Conservation (phyloP, 1,140 invertebrate genomes). For the Pemphigus obesinymphae region DNA sequence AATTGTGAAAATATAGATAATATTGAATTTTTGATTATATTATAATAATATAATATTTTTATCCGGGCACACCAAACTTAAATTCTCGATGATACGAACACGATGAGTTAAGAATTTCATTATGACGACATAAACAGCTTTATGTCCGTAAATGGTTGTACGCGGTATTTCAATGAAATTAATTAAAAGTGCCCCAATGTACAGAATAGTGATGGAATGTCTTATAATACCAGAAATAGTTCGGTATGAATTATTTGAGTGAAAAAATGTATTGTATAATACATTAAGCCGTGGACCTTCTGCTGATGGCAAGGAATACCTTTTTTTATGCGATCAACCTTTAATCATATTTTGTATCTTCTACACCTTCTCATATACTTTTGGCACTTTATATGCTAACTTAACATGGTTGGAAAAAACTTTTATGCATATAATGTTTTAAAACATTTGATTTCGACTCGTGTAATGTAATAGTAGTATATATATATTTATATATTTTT, state of each 20-base stretch:
- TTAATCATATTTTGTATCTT: too few species aligned
- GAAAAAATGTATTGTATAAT: not conserved
- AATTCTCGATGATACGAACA: not conserved
- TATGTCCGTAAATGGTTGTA: not conserved
- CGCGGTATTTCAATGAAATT: not conserved
- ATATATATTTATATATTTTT: too few species aligned
- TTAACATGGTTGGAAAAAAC: too few species aligned
- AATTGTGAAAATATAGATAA: not conserved
- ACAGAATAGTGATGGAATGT: not conserved
- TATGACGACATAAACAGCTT: not conserved
- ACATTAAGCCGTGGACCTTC: too few species aligned
- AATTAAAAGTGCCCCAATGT: not conserved
- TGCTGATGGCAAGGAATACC: too few species aligned
- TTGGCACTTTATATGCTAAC: too few species aligned
- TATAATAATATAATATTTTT: too few species aligned
- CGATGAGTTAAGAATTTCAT: slow-evolving; percentile 17
- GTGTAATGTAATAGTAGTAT: too few species aligned
- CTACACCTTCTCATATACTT: too few species aligned
- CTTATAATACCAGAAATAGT: not conserved
- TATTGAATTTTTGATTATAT: not conserved
- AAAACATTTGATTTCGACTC: too few species aligned
- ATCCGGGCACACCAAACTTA: not conserved
- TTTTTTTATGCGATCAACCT: too few species aligned
- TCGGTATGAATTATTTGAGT: not conserved
- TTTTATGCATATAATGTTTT: too few species aligned